Base-by-base conservation (phyloP, 2,113 vertebrate species). In the Podarcis raffonei region DNA sequence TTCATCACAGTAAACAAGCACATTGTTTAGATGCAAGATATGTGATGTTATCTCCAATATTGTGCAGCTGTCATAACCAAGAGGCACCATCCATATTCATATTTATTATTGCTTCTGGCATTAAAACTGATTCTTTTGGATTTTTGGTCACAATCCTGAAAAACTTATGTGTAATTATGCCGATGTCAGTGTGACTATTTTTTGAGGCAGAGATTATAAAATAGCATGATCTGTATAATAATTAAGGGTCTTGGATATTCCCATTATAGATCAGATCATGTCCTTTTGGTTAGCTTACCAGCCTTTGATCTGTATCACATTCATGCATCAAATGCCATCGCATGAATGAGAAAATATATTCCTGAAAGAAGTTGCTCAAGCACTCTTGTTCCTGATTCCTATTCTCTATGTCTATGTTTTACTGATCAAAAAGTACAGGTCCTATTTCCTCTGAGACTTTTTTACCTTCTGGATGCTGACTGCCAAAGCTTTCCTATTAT, bases 371-470 rank as follows among this genome's bases (percentile, higher is more conserved):
- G 59, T 76, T 77, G 30, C 22, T 7, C 37, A 88, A 71, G 35
- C 69, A 89, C 23, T 12, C 25, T 42, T 37, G 32, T 65, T 7
- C 9, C 16, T 22, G 8, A 32, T 13, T 32, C 25, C n/a, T 37
- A 9, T 27, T 23, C 42, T 68, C 23, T 27, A 25, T 78, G 89
- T 94, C 59, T 35, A 85, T 86, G 35, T 81, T 42, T 15, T 76
- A 87, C 57, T 86, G n/a, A 84, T 68, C 93, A 75, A 89, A 84
- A 53, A 83, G 2, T 48, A 59, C 42, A 77, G 32, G 18, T 83
- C 68, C 13, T 48, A 3, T 35, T 78, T 76, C 91, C 88, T 59
- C 74, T 87, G 92, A 84, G 77, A 83, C 27, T 77, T 16, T 6
- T 90, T 83, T 91, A 79, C 20, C 85, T 91, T 9, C 77, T 68